Evolutionary conservation across 2,113 vertebrate genomes (phyloP).

Genomic region (Thalassoma bifasciatum): DNA sequence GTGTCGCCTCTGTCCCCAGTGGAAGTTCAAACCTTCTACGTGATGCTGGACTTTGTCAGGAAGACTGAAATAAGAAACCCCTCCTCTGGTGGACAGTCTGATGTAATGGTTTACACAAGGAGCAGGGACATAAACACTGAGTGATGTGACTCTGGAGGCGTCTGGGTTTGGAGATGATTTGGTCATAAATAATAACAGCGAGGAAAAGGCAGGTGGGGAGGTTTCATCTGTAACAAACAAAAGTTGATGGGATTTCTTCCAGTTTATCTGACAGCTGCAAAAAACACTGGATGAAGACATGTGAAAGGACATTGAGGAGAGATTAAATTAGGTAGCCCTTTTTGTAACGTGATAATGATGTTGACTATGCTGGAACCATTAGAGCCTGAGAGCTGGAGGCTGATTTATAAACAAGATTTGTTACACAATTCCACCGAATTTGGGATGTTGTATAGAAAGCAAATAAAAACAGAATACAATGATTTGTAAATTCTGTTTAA

Average conservation of each 20-base stretch:
- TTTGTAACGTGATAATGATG: constrained; percentile 29
- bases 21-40: not conserved
- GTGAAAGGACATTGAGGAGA: not conserved
- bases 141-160: not conserved
- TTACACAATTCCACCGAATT: not conserved
- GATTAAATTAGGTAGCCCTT: constrained; percentile 46
- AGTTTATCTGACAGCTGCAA: not conserved
- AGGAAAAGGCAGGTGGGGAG: constrained; percentile 13
- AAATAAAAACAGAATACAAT: too few species aligned
- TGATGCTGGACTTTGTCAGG: not conserved
- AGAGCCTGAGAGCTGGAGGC: not conserved
- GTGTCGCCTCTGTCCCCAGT: not conserved
- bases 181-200: constrained; percentile 1
- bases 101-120: constrained; percentile 15
- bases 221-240: not conserved
- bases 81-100: constrained; percentile 14
- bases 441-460: too few species aligned
- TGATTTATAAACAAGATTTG: not conserved
- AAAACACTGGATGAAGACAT: not conserved
- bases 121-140: not conserved
- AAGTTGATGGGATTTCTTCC: not conserved
- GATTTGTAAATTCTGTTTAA: too few species aligned
- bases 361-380: constrained; percentile 28
- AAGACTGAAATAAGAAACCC: constrained; percentile 31
- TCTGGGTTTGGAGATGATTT: constrained; percentile 18